Evolutionary conservation across 1,140 invertebrate genomes (phyloP), one percentile per base, ranked within the genome.

Genomic region (Saccostrea cuccullata): DNA sequence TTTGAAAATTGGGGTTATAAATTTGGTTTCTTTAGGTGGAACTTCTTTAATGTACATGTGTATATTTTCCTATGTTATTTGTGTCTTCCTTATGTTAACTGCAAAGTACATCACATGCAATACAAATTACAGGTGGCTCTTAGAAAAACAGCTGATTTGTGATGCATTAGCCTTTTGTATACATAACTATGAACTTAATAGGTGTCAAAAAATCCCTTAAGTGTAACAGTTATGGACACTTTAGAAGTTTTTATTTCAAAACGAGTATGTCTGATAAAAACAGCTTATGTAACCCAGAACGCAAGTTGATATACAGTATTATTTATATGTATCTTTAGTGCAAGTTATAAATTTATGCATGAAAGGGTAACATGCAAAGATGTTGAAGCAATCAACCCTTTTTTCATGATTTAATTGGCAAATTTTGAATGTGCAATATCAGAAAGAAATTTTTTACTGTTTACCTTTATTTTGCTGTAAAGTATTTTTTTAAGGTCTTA

Each of bases 231-330:
- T 6, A n/a, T 17, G 58, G 58, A 64, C 58, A 64, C 58, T 64
- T 47, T 47, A 47, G 47, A 47, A 47, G 47, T 47, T 47, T 36
- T 47, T 47, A 47, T 6, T 47, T 17, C 58, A 64, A 64, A 15
- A 64, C n/a, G 17, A 64, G 15, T 64, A 64, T 64, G 58, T 30
- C 23, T 26, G 26, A 15, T 77, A 26, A 77, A 15, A 26, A 77
- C 70, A 77, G 26, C 23, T 77, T 77, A 30, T 47, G 47, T 26
- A 77, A 77, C 70, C 30, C 70, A 36, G 30, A 77, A 77, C 70
- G 70, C 70, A 77, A 77, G 70, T 77, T 77, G 70, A 77, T 77
- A 77, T 77, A 77, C 70, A 77, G 70, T 77, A 77, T 77, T 77
- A 77, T 30, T 30, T 77, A 30, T 67, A 67, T 67, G n/a, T 23